Evolutionary conservation across 2,113 vertebrate species (phyloP).

Genomic region (Chaetodon auriga): DNA sequence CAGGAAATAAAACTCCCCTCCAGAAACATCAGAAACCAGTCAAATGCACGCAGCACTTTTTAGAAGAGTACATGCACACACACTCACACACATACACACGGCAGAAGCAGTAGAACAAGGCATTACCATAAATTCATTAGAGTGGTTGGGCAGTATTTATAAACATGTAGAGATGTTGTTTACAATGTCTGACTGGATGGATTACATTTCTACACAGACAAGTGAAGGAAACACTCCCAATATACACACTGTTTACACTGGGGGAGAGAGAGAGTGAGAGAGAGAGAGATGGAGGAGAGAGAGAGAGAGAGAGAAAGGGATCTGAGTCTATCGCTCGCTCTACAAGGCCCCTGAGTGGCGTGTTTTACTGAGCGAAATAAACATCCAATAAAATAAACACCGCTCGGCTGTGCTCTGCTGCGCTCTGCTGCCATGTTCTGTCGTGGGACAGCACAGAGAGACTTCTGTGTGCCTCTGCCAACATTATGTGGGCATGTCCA

Average conservation of each 20-base stretch:
- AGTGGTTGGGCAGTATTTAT: slow-evolving; percentile 85
- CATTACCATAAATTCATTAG: slow-evolving; percentile 89
- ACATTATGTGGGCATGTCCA: background rate
- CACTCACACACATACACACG: slow-evolving; percentile 55
- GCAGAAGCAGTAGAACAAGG: slow-evolving; percentile 78
- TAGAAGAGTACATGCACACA: slow-evolving; percentile 22
- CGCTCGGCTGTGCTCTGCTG: slow-evolving; percentile 58
- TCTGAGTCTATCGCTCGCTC: slow-evolving; percentile 58
- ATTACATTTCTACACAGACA: slow-evolving; percentile 87
- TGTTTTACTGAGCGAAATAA: slow-evolving; percentile 82
- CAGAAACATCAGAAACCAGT: slow-evolving; percentile 56
- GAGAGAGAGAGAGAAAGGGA: slow-evolving; percentile 27
- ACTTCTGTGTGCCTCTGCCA: slow-evolving; percentile 34
- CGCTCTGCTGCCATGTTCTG: slow-evolving; percentile 62
- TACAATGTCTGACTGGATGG: slow-evolving; percentile 86
- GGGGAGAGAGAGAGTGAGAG: slow-evolving; percentile 31
- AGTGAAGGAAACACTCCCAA: slow-evolving; percentile 80
- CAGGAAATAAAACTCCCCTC: slow-evolving; percentile 30
- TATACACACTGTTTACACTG: slow-evolving; percentile 83
- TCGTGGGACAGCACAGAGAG: slow-evolving; percentile 39
- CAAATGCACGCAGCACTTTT: slow-evolving; percentile 27
- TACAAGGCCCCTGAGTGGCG: slow-evolving; percentile 72
- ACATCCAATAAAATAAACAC: slow-evolving; percentile 82
- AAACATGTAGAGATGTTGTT: slow-evolving; percentile 87
- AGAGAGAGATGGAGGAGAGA: background rate